Conservation (phyloP, 2,113 vertebrate genomes). For the Hypomesus transpacificus region DNA sequence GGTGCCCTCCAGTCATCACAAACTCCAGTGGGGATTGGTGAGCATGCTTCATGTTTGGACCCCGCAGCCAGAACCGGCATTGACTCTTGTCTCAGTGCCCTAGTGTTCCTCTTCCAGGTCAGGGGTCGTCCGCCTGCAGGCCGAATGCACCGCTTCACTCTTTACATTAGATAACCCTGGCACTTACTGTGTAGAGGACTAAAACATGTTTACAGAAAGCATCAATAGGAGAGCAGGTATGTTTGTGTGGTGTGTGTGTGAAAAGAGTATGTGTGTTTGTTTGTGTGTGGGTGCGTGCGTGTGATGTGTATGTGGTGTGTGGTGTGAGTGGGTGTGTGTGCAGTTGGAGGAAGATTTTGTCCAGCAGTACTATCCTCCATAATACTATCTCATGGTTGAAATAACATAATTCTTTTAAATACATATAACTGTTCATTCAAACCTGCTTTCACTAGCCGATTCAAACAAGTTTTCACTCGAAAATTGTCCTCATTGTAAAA, state of each 20-base stretch:
- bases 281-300: neutral
- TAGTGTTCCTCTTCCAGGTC: too few relatives aligned
- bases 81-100: too few relatives aligned
- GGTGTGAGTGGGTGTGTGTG: neutral
- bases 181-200: too few relatives aligned
- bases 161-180: neutral
- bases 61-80: too few relatives aligned
- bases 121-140: too few relatives aligned
- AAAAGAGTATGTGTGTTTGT: neutral
- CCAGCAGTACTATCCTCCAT: too few relatives aligned
- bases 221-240: neutral
- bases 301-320: neutral
- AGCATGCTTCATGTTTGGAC: too few relatives aligned
- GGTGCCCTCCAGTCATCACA: neutral
- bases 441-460: neutral
- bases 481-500: too few relatives aligned
- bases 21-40: too few relatives aligned
- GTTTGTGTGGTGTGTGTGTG: constrained; percentile 1
- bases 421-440: constrained; percentile 10
- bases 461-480: too few relatives aligned
- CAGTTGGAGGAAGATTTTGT: constrained; percentile 44
- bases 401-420: neutral
- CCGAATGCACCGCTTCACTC: neutral
- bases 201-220: too few relatives aligned
- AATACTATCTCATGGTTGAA: too few relatives aligned